Evolutionary conservation across 1,140 invertebrate genomes (phyloP), one percentile per base, ranked within the genome.

Genomic region (Diabrotica virgifera): DNA sequence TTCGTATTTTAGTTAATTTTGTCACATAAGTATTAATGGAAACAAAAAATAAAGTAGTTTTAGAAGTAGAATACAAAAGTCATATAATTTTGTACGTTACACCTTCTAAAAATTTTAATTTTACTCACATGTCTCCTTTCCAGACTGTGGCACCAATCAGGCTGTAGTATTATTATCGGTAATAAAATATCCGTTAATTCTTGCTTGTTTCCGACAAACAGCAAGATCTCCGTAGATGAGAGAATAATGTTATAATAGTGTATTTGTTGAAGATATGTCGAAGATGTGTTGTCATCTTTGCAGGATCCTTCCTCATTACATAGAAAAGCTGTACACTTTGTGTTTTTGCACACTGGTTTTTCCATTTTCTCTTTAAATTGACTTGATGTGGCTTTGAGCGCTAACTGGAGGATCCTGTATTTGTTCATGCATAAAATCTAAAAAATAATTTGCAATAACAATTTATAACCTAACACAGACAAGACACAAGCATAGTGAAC

Each of bases 401-500:
- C 63, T 12, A 80, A 68, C 63, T 74, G 74, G 0, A 79, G 67
- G 5, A 84, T 71, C 51, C 80, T 79, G 68, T 85, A 87, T 68
- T 88, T 80, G 9, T 85, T 81, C 87, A 89, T 90, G 63, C 85
- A 80, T 14, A 90, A 71, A 6, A 89, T 84, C 86, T 88, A 63
- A 56, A 70, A 69, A 50, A 46, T 24, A 24, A 24, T 24, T 2
- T 24, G 4, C 24, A 24, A 4, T 2, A 24, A 24, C 24, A 4
- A 24, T 1, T 24, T 24, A 24, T 24, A 24, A 24, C 1, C n/a
- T n/a, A n/a, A n/a, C n/a, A n/a, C n/a, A n/a, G n/a, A n/a, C n/a
- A n/a, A n/a, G n/a, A n/a, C n/a, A n/a, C n/a, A n/a, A n/a, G n/a
- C n/a, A n/a, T n/a, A n/a, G n/a, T n/a, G n/a, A n/a, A n/a, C n/a